Evolutionary conservation across 1,140 invertebrate genomes (phyloP), one percentile per base, ranked within the genome.

Genomic region (Aphidius gifuensis): DNA sequence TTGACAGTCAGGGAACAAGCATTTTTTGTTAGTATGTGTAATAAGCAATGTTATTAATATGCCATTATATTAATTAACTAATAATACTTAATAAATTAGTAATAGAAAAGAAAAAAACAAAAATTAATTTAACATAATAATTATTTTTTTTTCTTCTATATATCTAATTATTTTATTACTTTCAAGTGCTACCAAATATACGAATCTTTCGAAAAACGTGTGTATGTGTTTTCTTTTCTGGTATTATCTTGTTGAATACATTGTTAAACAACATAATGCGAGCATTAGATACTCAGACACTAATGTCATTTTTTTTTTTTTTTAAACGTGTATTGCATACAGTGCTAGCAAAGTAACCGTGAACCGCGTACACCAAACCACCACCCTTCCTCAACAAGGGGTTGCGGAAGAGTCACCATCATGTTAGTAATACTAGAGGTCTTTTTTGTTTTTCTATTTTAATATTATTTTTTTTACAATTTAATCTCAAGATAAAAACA

Each of bases 301-400:
- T 48, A 6, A 9, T 48, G n/a, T 59, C 57, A 38, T 47, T 45
- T 57, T 57, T 43, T 46, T 43, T 46, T 16, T 16, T 16, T 16
- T 45, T 9, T 49, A 49, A 9, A n/a, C 3, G 23, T 32, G 23
- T 43, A n/a, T 58, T 66, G 58, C 58, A 54, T 53, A 64, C 59
- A 64, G 65, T 64, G 69, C 69, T 55, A 71, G 74, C 76, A 80
- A 79, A 78, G 79, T 80, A 79, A 67, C 79, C 78, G 73, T 73
- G 71, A 80, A 80, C 78, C 79, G 78, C 75, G 76, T 79, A 80
- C 78, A 81, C 79, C 79, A 81, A 81, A 81, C 78, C 77, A 76
- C 75, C 73, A 72, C 69, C 70, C 69, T 72, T 68, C 60, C 60
- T 48, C 54, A 60, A 72, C 71, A 74, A 71, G 69, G 71, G 75